Conservation (phyloP, 37 sponge, comb jelly and placozoan genomes). For the Tethya wilhelma region DNA sequence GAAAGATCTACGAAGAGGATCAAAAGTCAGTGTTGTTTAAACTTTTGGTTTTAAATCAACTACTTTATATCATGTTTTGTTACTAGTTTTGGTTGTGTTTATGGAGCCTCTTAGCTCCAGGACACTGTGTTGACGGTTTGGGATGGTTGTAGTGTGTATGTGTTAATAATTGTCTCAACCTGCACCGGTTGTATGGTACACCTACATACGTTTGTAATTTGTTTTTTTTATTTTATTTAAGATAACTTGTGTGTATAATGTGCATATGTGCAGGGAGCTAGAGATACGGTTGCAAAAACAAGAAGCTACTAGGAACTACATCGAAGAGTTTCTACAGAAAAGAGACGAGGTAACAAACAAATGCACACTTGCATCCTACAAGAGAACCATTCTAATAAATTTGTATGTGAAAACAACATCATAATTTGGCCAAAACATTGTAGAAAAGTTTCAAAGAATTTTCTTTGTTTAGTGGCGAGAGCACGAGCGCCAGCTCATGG, state of each 20-base stretch:
- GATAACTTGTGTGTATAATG: too few relatives aligned
- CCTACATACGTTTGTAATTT: neutral
- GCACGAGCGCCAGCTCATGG: slow-evolving; percentile 84
- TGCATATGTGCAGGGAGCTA: slow-evolving; percentile 50
- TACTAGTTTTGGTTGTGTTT: neutral
- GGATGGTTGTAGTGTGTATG: neutral
- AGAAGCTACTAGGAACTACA: slow-evolving; percentile 82
- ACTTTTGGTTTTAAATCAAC: too few relatives aligned
- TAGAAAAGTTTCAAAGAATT: neutral
- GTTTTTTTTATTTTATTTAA: neutral
- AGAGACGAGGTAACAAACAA: slow-evolving; percentile 71
- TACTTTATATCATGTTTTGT: too few relatives aligned
- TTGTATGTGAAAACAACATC: neutral
- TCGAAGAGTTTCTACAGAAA: slow-evolving; percentile 86
- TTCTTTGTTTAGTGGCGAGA: slow-evolving; percentile 79
- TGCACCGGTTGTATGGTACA: too few relatives aligned
- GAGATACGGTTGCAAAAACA: slow-evolving; percentile 85
- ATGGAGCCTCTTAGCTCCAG: neutral
- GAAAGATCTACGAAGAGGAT: slow-evolving; percentile 98
- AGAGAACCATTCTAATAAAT: neutral
- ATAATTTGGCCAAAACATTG: neutral
- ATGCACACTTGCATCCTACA: neutral
- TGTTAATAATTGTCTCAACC: too few relatives aligned
- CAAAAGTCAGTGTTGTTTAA: slow-evolving; percentile 39
- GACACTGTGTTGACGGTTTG: neutral